Evolutionary conservation across 2,888 invertebrate species (phyloP).

Genomic region (Agrochola circellaris): DNA sequence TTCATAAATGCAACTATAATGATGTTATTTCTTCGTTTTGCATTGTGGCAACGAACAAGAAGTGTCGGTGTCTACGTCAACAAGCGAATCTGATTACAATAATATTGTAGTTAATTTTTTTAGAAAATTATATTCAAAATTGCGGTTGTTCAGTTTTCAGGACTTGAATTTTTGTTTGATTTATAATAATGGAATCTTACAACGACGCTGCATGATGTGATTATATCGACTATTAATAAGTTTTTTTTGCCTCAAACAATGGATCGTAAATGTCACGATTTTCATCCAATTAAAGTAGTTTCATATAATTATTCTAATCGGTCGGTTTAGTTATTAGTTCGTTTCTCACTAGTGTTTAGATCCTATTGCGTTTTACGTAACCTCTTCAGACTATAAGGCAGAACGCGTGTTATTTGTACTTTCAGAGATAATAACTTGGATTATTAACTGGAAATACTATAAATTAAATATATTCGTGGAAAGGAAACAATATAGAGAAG

Average conservation of each 20-base stretch:
- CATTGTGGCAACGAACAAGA: conserved; percentile 15
- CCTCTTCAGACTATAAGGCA: conserved; percentile 20
- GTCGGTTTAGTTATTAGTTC: conserved; percentile 35
- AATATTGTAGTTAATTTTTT: not conserved
- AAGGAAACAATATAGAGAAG: conserved; percentile 49
- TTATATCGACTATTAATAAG: conserved; percentile 45
- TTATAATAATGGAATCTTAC: conserved; percentile 33
- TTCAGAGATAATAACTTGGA: not conserved
- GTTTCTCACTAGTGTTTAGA: conserved; percentile 50
- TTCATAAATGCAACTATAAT: conserved; percentile 25
- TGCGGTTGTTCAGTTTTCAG: conserved; percentile 19
- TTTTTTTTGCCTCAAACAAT: conserved; percentile 61
- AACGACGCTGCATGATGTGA: conserved; percentile 28
- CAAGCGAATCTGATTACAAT: conserved; percentile 28
- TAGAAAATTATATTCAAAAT: not conserved
- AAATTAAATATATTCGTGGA: conserved; percentile 26
- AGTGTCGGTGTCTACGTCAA: conserved; percentile 31
- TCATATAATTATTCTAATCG: conserved; percentile 60
- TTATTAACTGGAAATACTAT: conserved; percentile 14
- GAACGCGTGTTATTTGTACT: conserved; percentile 14
- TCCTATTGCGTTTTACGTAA: conserved; percentile 55
- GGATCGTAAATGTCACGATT: conserved; percentile 63
- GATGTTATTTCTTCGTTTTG: conserved; percentile 31
- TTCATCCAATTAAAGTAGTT: conserved; percentile 66
- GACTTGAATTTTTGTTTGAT: conserved; percentile 48